These are phyloP conservation scores for Cremastobaeus sp. DNA, from an alignment of 2,888 invertebrate species.

Conservation along the genomic window DNA sequence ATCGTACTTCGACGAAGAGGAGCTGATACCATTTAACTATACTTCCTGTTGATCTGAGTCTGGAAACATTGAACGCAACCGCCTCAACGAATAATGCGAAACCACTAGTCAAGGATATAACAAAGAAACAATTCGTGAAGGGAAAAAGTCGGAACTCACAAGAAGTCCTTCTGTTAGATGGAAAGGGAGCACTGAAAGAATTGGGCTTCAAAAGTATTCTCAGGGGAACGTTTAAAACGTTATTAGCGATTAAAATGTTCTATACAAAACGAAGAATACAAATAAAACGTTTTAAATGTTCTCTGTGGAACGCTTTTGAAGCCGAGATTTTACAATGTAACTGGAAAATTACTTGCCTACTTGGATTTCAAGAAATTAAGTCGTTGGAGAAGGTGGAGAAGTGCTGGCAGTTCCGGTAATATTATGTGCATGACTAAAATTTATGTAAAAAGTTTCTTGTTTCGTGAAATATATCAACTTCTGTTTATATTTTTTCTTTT, in stretches of 20 bases:
- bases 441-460: too few species aligned
- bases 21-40: slow-evolving; percentile 79
- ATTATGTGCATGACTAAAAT: too few species aligned
- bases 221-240: too few species aligned
- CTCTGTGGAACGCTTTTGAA: too few species aligned
- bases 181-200: too few species aligned
- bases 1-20: slow-evolving; percentile 76
- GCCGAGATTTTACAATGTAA: too few species aligned
- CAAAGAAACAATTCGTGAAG: slow-evolving; percentile 68
- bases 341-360: slow-evolving; percentile 80
- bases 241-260: too few species aligned
- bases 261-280: too few species aligned
- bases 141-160: slow-evolving; percentile 74
- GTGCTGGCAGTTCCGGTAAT: slow-evolving; percentile 76
- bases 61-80: slow-evolving; percentile 63
- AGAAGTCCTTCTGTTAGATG: slow-evolving; percentile 75
- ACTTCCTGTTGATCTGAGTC: slow-evolving; percentile 74
- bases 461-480: too few species aligned
- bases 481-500: too few species aligned
- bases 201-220: too few species aligned
- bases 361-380: slow-evolving; percentile 81
- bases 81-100: slow-evolving; percentile 40
- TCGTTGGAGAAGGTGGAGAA: slow-evolving; percentile 77
- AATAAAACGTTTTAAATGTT: too few species aligned
- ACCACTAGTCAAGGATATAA: slow-evolving; percentile 53